phyloP scores from a whole-genome alignment of 2,888 invertebrate genomes.

The Hemithea aestivaria region DNA sequence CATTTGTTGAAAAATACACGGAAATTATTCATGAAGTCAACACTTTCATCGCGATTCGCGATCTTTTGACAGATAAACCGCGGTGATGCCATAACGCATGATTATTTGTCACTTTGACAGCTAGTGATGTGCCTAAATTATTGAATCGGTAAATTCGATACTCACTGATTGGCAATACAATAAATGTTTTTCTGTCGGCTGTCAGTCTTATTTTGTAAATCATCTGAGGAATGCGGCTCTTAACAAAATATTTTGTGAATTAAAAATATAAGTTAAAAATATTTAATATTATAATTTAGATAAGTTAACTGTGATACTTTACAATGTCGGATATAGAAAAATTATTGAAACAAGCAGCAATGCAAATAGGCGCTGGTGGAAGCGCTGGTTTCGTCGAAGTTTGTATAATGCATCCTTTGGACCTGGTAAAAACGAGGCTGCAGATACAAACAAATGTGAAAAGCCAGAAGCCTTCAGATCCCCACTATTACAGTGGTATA shows the following conservation, averaged over 20 bases:
- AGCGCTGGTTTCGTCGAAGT: slow-evolving; percentile 97
- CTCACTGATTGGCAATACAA: not conserved
- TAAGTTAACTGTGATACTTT: not conserved
- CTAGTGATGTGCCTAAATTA: slow-evolving; percentile 7
- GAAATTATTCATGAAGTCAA: slow-evolving; percentile 19
- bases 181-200: not conserved
- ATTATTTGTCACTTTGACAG: slow-evolving; percentile 3
- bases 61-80: slow-evolving; percentile 12
- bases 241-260: not conserved
- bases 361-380: slow-evolving; percentile 93
- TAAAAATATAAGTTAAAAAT: too few species aligned
- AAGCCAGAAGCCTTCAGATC: slow-evolving; percentile 57
- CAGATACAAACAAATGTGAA: slow-evolving; percentile 53
- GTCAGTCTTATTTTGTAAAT: too few species aligned
- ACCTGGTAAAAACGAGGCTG: slow-evolving; percentile 92
- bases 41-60: slow-evolving; percentile 15
- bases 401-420: slow-evolving; percentile 97
- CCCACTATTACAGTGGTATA: slow-evolving; percentile 86
- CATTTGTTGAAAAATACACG: slow-evolving; percentile 13
- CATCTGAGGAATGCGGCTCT: slow-evolving; percentile 6
- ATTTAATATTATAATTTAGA: not conserved
- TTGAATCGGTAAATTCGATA: slow-evolving; percentile 2
- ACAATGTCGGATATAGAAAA: slow-evolving; percentile 65
- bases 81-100: not conserved
- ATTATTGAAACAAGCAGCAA: slow-evolving; percentile 83